Base-by-base conservation (phyloP, 1,140 invertebrate genomes). In the Drosophila jambulina region DNA sequence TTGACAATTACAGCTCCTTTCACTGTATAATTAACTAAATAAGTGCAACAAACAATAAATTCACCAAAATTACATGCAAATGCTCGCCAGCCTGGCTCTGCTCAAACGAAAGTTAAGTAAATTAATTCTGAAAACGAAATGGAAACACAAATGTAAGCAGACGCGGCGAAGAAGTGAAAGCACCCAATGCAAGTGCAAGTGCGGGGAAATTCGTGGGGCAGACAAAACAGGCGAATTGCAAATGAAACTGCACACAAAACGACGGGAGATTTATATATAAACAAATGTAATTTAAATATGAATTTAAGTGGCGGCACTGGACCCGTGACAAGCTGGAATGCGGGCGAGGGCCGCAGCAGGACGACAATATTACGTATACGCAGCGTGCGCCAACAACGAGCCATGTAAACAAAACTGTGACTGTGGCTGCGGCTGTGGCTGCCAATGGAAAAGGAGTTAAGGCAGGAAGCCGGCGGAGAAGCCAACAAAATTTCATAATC, bases 401-500 rank as follows among this genome's bases (percentile, higher is more conserved):
- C 65, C 85, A 88, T 90, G 85, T 88, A 88, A 88, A 88, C 85
- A 81, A 82, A 79, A 85, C 70, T 68, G 15, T 38, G 53, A 38
- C 32, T 56, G 83, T 67, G 72, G 62, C 69, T 72, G 75, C 59
- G 23, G 23, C 32, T 38, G 83, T 64, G 69, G 65, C 69, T 81
- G 75, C 70, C 42, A 48, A 49, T 56, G 32, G 45, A 17, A 49
- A 53, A 42, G 34, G 51, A 38, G 53, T 42, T 27, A 27, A 4
- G 56, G 61, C 38, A 40, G 82, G 77, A 59, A 65, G 75, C 48
- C n/a, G 32, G 40, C 63, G 23, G 62, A 45, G 78, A 75, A 80
- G 76, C 71, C 80, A 80, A 74, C 85, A 74, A 74, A 90, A 90
- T 91, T 90, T 90, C 85, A 88, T 88, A 88, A 88, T 88, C 85